Evolutionary conservation across 2,113 vertebrate genomes (phyloP), one percentile per base, ranked within the genome.

Genomic region (Hydropotes inermis): DNA sequence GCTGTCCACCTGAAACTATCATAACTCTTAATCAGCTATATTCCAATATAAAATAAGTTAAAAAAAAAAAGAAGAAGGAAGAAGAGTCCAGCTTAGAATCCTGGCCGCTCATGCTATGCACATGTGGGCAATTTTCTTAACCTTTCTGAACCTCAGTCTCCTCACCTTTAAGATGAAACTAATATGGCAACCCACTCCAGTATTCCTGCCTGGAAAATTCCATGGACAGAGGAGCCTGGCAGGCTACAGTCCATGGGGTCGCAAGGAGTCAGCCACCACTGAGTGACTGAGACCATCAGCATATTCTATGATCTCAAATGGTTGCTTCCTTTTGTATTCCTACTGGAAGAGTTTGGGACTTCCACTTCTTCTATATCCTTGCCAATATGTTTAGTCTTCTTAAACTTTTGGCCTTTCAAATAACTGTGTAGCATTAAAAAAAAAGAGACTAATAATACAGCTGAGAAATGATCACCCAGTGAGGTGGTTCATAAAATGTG

Each of bases 81-180:
- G n/a, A 33, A n/a, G 39, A 43, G n/a, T 13, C 0, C 0, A 60
- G 25, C 23, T 12, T 74, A 30, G 78, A 15, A 25, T 23, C 64
- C 16, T 17, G 7, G 61, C 76, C 8, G 30, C n/a, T 83, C 57
- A 19, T 6, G 17, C 79, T 45, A 13, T 36, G 70, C 19, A 58
- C n/a, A 50, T 3, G 3, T 7, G 60, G 67, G 47, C 15, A 33
- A 28, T 27, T 45, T 50, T 64, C 58, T 50, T 78, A 52, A 39
- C 21, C 55, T 76, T 12, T 47, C 45, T n/a, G 81, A 64, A 33
- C 43, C 36, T 84, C 91, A 54, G 39, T 67, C 27, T 45, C 28
- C 47, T 45, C 67, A 27, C 52, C 36, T 70, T 70, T 76, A 57
- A 81, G 25, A 45, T 12, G 58, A 23, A 15, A 39, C 16, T 6